Evolutionary conservation across 2,797 vertebrate genomes (phyloP).

Genomic region (Sebastolobus alascanus): DNA sequence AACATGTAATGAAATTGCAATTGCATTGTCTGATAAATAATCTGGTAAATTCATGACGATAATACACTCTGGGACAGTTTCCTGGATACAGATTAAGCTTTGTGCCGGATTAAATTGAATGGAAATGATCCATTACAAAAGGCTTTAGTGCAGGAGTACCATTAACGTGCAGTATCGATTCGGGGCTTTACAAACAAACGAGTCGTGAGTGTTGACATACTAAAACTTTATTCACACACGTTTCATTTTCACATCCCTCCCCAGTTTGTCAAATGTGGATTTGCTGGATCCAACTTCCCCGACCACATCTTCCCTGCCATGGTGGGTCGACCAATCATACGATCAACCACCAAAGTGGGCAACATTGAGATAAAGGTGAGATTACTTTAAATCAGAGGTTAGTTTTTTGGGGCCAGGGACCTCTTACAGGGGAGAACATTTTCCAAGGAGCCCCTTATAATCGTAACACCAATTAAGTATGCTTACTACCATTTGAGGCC

Average conservation of each 20-base stretch:
- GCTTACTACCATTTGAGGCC: too few relatives aligned
- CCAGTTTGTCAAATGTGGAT: slow-evolving; percentile 90
- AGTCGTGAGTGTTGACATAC: background rate
- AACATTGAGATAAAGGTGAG: slow-evolving; percentile 89
- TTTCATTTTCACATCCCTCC: slow-evolving; percentile 28
- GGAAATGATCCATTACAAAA: slow-evolving; percentile 15
- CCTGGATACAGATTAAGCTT: slow-evolving; percentile 26
- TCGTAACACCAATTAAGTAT: too few relatives aligned
- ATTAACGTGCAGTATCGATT: background rate
- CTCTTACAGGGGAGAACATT: too few relatives aligned
- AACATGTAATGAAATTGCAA: slow-evolving; percentile 9
- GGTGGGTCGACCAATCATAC: slow-evolving; percentile 87
- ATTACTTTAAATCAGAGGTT: background rate
- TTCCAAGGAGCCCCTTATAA: too few relatives aligned
- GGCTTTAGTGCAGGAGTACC: background rate
- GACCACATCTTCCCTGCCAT: slow-evolving; percentile 90
- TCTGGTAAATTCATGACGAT: slow-evolving; percentile 32
- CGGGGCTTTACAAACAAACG: background rate
- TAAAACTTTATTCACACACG: background rate
- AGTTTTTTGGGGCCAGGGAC: too few relatives aligned
- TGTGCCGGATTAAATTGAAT: slow-evolving; percentile 37
- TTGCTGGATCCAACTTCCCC: slow-evolving; percentile 89
- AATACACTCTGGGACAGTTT: slow-evolving; percentile 13
- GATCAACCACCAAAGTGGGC: slow-evolving; percentile 86
- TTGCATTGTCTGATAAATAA: slow-evolving; percentile 24